These are phyloP conservation scores for Agriopis marginaria DNA, from an alignment of 2,888 invertebrate species.

Conservation along the genomic window DNA sequence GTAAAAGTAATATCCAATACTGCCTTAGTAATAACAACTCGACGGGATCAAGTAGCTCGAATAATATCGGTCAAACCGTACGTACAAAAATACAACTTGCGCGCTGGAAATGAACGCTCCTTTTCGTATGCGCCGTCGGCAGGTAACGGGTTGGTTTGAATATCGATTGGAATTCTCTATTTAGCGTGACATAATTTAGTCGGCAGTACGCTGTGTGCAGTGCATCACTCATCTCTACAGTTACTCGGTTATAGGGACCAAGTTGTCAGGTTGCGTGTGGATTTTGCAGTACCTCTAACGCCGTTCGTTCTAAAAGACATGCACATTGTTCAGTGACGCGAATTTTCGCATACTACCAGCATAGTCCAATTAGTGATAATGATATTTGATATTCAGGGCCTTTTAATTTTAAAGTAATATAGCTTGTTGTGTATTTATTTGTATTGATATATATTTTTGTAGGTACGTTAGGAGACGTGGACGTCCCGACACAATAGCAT, in stretches of 20 bases:
- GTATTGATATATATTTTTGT: conserved; percentile 72
- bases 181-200: conserved; percentile 48
- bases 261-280: conserved; percentile 59
- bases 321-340: conserved; percentile 57
- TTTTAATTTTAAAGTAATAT: conserved; percentile 80
- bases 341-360: conserved; percentile 54
- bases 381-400: conserved; percentile 78
- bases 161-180: conserved; percentile 49
- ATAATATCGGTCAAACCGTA: conserved; percentile 43
- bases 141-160: conserved; percentile 47
- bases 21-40: conserved; percentile 35
- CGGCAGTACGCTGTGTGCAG: conserved; percentile 37
- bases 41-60: conserved; percentile 40
- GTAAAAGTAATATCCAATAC: conserved; percentile 36
- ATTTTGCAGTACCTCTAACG: conserved; percentile 50
- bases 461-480: conserved; percentile 67
- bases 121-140: conserved; percentile 32
- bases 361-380: conserved; percentile 67
- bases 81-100: conserved; percentile 35
- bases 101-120: conserved; percentile 29
- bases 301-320: conserved; percentile 75
- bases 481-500: conserved; percentile 76
- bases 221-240: conserved; percentile 53
- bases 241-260: conserved; percentile 68
- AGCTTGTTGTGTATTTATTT: conserved; percentile 81